Percentiles rank a stretch among this genome's conserved stretches.
Evolutionary conservation across 2,797 vertebrate species (phyloP).

Genomic region (Sardinella longiceps): DNA sequence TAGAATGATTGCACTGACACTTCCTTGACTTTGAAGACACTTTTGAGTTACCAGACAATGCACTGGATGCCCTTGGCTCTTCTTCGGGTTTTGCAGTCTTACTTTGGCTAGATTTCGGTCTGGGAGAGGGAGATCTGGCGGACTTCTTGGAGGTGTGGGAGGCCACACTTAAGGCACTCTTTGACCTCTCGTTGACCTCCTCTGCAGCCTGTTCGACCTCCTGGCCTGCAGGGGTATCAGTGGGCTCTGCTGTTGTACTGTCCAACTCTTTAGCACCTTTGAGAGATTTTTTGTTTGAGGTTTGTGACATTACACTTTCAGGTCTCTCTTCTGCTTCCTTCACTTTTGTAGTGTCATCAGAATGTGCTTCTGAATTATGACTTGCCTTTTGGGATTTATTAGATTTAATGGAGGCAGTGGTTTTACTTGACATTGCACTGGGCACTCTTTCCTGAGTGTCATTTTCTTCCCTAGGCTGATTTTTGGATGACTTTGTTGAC

Average conservation of each 20-base stretch:
- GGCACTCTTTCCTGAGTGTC: conserved; percentile 31
- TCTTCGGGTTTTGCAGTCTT: conserved; percentile 21
- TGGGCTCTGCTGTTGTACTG: conserved; percentile 3
- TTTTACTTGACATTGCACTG: conserved; percentile 41
- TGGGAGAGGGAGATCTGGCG: conserved; percentile 30
- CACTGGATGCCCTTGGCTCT: conserved; percentile 32
- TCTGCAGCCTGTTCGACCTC: conserved; percentile 20
- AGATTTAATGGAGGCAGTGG: conserved; percentile 38
- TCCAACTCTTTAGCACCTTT: conserved; percentile 32
- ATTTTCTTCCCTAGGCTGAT: conserved; percentile 16
- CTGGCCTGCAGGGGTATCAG: conserved; percentile 17
- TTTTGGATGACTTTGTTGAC: conserved; percentile 37
- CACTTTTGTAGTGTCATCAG: neutral
- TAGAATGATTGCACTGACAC: conserved; percentile 30
- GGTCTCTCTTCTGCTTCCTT: conserved; percentile 30
- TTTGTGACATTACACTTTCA: conserved; percentile 35
- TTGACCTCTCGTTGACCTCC: conserved; percentile 45
- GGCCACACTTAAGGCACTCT: conserved; percentile 47
- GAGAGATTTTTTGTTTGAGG: conserved; percentile 43
- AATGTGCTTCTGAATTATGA: conserved; percentile 37
- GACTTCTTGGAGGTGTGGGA: conserved; percentile 61
- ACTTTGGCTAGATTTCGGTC: conserved; percentile 35
- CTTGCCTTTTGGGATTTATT: conserved; percentile 45
- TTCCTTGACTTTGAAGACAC: conserved; percentile 44
- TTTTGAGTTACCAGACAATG: conserved; percentile 41